Percentiles rank a stretch among this genome's conserved stretches.
phyloP scores from a whole-genome alignment of 2,113 vertebrate genomes.

The Neolamprologus devosi region DNA sequence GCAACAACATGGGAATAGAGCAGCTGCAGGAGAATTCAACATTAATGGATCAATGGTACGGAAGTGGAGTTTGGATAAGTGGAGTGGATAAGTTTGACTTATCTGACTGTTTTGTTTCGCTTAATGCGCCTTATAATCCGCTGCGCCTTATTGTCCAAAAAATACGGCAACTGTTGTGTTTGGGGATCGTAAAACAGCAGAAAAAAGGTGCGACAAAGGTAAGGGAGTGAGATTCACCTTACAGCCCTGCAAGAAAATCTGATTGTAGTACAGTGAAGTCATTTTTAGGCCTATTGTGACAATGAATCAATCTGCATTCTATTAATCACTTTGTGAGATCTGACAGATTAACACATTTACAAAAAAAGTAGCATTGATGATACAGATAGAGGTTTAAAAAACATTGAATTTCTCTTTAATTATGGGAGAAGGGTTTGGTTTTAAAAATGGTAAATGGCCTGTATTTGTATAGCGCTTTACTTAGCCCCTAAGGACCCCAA shows the following conservation, averaged over 20 bases:
- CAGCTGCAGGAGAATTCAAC: neutral
- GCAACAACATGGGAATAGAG: neutral
- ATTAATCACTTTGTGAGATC: neutral
- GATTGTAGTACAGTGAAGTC: neutral
- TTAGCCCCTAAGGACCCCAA: neutral
- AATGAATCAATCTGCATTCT: fast-evolving
- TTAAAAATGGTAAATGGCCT: neutral
- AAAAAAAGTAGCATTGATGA: neutral
- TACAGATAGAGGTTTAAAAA: neutral
- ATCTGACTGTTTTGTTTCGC: neutral
- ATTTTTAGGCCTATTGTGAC: neutral
- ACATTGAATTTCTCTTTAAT: neutral
- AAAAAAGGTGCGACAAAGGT: neutral
- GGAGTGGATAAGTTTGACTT: neutral
- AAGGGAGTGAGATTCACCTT: neutral
- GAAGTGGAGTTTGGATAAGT: neutral
- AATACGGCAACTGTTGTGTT: fast-evolving
- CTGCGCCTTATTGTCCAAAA: neutral
- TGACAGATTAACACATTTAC: neutral
- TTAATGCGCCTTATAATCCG: neutral
- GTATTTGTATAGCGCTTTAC: neutral
- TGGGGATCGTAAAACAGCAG: neutral
- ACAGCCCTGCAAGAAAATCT: neutral
- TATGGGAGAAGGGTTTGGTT: neutral
- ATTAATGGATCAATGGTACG: neutral